Evolutionary conservation across 2,797 vertebrate genomes (phyloP).

Genomic region (Phylloscopus collybita): DNA sequence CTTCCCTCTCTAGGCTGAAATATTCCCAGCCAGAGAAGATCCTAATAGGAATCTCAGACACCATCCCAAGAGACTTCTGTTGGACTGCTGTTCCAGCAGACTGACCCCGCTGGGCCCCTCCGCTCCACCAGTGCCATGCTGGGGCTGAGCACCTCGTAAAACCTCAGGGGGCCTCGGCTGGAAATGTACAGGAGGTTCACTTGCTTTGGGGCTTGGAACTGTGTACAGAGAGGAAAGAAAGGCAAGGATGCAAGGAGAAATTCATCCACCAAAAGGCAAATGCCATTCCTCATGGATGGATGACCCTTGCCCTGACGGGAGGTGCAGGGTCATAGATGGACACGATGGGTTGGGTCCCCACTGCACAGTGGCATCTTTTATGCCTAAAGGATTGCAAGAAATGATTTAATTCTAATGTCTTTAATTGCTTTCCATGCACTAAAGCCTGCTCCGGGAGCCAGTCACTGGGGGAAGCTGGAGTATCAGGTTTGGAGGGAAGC

Average conservation of each 20-base stretch:
- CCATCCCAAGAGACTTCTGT: background rate
- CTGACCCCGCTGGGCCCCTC: background rate
- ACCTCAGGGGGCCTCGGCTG: background rate
- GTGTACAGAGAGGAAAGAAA: rapidly evolving
- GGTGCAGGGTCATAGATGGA: background rate
- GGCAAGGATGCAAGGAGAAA: background rate
- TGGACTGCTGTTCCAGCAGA: conserved; percentile 22
- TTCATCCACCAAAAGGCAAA: background rate
- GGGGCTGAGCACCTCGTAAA: background rate
- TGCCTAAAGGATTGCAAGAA: background rate
- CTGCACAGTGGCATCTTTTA: background rate
- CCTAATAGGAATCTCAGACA: background rate
- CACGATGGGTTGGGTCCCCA: rapidly evolving
- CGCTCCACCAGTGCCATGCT: background rate
- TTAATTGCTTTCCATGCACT: background rate
- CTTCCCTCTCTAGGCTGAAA: conserved; percentile 35
- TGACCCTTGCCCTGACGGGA: background rate
- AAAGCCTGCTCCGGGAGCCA: background rate
- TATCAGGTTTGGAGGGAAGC: background rate
- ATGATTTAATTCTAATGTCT: background rate
- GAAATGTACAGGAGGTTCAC: background rate
- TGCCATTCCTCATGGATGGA: background rate
- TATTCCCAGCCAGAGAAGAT: conserved; percentile 33
- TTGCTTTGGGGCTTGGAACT: background rate
- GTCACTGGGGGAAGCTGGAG: background rate